Evolutionary conservation across 2,888 invertebrate species (phyloP).

Genomic region (Erannis defoliaria): DNA sequence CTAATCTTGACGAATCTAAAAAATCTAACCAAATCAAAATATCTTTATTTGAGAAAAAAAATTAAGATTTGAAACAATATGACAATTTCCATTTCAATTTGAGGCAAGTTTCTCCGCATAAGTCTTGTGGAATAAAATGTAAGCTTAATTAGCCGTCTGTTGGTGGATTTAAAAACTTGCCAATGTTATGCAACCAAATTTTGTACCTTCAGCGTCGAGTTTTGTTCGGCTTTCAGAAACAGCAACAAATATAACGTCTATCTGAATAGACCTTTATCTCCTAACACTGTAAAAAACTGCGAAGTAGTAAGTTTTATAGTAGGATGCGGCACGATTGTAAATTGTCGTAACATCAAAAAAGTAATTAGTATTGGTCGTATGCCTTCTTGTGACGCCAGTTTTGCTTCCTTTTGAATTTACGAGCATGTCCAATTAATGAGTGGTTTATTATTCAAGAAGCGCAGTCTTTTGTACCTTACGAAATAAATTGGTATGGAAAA

Average conservation of each 20-base stretch:
- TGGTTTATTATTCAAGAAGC: background rate
- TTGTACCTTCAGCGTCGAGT: no score
- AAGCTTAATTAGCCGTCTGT: no score
- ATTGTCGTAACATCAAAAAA: background rate
- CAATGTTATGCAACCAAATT: no score
- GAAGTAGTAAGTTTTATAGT: background rate
- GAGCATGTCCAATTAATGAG: background rate
- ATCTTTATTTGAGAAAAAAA: no score
- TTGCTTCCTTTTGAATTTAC: background rate
- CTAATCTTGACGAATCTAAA: no score
- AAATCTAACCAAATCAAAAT: no score
- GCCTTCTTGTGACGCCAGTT: background rate
- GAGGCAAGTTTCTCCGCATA: no score
- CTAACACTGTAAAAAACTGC: slow-evolving; percentile 2
- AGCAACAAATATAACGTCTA: background rate
- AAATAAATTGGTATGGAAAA: background rate
- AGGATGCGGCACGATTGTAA: background rate
- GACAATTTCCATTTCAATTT: no score
- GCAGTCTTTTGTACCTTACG: background rate
- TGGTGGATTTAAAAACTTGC: no score
- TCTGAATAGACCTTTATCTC: slow-evolving; percentile 2
- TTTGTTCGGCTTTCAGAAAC: no score
- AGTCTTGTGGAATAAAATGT: no score
- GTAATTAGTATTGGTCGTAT: background rate
- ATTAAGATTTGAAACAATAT: no score